Evolutionary conservation across 2,113 vertebrate species (phyloP).

Genomic region (Pteronura brasiliensis): DNA sequence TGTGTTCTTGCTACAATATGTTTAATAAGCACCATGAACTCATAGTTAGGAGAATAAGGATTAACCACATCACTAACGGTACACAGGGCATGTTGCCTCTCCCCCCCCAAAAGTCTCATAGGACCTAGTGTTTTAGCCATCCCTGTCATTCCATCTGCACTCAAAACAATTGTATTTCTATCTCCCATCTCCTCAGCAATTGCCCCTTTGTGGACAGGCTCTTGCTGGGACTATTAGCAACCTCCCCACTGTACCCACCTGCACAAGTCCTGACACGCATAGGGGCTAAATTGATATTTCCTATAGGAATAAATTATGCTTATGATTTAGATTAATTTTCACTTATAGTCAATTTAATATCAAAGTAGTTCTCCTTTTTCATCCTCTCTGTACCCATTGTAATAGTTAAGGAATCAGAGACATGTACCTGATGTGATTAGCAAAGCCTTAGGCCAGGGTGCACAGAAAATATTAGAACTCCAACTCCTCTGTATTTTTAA

Average conservation of each 20-base stretch:
- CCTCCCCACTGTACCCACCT: too few species aligned
- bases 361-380: background rate
- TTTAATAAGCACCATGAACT: background rate
- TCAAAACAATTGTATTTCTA: background rate
- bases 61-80: background rate
- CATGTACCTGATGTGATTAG: background rate
- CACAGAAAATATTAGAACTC: background rate
- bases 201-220: background rate
- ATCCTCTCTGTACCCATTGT: background rate
- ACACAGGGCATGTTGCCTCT: background rate
- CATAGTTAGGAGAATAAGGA: background rate
- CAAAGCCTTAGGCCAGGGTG: background rate
- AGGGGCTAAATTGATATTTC: background rate
- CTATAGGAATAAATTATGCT: background rate
- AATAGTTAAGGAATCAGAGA: background rate
- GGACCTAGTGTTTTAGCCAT: background rate
- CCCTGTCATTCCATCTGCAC: background rate
- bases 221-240: background rate
- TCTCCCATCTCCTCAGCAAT: background rate
- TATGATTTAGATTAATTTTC: background rate
- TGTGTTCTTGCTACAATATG: background rate
- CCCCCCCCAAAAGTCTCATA: background rate
- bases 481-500: background rate
- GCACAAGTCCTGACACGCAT: background rate
- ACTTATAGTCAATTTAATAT: background rate